Evolutionary conservation across 2,797 vertebrate species (phyloP).

Genomic region (Pelobates cultripes): DNA sequence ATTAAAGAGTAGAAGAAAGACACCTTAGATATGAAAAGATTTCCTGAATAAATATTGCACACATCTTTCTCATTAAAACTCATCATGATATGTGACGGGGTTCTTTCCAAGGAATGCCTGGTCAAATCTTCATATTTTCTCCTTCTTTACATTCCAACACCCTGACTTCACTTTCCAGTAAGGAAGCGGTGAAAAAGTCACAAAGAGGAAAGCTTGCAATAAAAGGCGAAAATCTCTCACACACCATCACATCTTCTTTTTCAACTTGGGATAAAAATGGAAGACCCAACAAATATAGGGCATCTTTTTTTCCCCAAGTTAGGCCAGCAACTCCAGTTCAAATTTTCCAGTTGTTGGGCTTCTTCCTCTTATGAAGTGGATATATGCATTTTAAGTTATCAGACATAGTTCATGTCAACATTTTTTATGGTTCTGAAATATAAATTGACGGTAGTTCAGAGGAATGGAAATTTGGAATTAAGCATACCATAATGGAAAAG

Average conservation of each 20-base stretch:
- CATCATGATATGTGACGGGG: conserved; percentile 28
- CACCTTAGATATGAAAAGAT: not conserved
- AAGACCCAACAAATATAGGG: not conserved
- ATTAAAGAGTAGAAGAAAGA: not conserved
- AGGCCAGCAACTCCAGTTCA: conserved; percentile 1
- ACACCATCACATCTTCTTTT: conserved; percentile 36
- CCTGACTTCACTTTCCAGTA: conserved; percentile 51
- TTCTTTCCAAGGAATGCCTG: conserved; percentile 32
- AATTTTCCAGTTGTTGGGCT: not conserved
- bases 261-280: not conserved
- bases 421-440: conserved; percentile 25
- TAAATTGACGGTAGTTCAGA: conserved; percentile 13
- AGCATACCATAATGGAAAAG: conserved; percentile 22
- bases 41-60: conserved; percentile 12
- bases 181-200: conserved; percentile 20
- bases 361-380: conserved; percentile 6
- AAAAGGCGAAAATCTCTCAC: conserved; percentile 48
- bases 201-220: conserved; percentile 30
- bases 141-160: conserved; percentile 43
- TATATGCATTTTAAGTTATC: conserved; percentile 11
- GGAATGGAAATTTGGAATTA: conserved; percentile 27
- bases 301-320: not conserved
- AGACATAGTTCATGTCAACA: conserved; percentile 15
- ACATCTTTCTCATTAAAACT: conserved; percentile 30
- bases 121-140: conserved; percentile 24